These are phyloP conservation scores for Heteropelma amictum DNA, from an alignment of 2,888 invertebrate species.

Conservation along the genomic window DNA sequence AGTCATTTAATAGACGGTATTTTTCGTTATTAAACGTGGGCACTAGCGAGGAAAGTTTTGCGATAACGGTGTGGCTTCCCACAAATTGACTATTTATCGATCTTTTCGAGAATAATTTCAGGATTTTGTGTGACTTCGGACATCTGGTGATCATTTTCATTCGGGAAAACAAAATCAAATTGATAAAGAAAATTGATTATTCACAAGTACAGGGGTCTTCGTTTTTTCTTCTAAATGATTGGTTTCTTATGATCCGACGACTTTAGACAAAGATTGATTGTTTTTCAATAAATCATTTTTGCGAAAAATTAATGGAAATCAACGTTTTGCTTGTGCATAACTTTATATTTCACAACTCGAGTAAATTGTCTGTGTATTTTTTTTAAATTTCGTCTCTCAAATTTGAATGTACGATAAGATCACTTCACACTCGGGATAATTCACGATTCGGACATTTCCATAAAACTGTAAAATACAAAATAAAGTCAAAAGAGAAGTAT, in stretches of 20 bases:
- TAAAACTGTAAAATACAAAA: neutral
- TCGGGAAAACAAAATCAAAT: too few species aligned
- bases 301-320: neutral
- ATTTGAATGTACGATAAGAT: neutral
- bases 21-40: neutral
- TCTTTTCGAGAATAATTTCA: too few species aligned
- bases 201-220: too few species aligned
- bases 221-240: too few species aligned
- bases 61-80: neutral
- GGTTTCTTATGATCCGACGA: too few species aligned
- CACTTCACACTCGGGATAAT: neutral
- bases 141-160: too few species aligned
- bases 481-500: constrained; percentile 3
- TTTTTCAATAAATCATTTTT: neutral
- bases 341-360: too few species aligned
- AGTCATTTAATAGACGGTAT: constrained; percentile 4
- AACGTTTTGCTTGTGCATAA: neutral
- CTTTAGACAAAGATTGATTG: too few species aligned
- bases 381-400: neutral
- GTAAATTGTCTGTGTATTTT: too few species aligned
- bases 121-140: too few species aligned
- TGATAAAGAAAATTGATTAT: too few species aligned
- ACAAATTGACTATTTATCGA: neutral
- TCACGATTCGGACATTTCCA: constrained; percentile 5
- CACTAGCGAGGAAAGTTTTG: neutral